Evolutionary conservation across 2,888 invertebrate species (phyloP).

Genomic region (Scaptomyza parva): DNA sequence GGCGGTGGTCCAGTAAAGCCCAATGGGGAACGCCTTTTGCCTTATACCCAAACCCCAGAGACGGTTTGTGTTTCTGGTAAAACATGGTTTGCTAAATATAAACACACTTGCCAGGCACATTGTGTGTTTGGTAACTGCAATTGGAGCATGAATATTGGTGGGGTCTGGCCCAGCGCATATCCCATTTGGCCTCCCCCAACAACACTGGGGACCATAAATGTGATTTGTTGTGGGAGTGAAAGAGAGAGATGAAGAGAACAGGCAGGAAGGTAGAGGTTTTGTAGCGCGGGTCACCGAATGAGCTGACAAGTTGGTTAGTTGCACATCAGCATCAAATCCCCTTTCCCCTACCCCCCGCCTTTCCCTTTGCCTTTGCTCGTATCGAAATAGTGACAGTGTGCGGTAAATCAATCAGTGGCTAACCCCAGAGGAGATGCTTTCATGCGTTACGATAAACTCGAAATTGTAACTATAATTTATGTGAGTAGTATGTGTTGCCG

Average conservation of each 20-base stretch:
- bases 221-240: not conserved
- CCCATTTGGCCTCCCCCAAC: not conserved
- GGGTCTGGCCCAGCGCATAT: conserved; percentile 47
- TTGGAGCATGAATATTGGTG: conserved; percentile 79
- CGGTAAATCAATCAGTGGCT: conserved; percentile 62
- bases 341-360: not conserved
- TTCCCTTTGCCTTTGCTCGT: not conserved
- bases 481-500: not conserved
- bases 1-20: conserved; percentile 12
- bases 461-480: conserved; percentile 47
- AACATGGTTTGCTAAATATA: conserved; percentile 73
- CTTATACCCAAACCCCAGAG: not conserved
- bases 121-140: conserved; percentile 69
- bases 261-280: too few relatives aligned
- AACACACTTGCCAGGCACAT: conserved; percentile 65
- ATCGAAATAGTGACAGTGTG: conserved; percentile 37
- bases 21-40: conserved; percentile 6
- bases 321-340: conserved; percentile 34
- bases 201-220: conserved; percentile 16
- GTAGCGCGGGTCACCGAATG: conserved; percentile 7
- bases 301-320: conserved; percentile 58
- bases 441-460: conserved; percentile 39
- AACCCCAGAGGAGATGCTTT: conserved; percentile 54
- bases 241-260: not conserved
- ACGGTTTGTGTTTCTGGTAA: conserved; percentile 30